phyloP scores from a whole-genome alignment of 2,888 invertebrate species.

The Anaspis maculata region DNA sequence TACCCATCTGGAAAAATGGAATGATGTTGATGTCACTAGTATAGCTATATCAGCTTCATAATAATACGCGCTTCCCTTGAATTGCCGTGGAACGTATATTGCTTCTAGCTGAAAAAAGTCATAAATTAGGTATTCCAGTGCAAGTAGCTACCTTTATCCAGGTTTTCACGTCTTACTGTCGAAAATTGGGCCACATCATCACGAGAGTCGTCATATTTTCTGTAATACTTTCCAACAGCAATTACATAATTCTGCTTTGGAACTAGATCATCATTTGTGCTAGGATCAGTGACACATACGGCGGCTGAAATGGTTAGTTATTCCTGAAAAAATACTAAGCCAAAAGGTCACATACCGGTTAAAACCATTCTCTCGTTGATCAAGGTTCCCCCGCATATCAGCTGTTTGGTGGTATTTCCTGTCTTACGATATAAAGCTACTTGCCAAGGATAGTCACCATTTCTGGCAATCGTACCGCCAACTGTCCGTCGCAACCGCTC shows the following conservation, averaged over 20 bases:
- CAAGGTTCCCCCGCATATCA: slow-evolving; percentile 32
- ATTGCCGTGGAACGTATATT: slow-evolving; percentile 20
- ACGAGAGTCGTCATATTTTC: slow-evolving; percentile 21
- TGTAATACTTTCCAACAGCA: slow-evolving; percentile 34
- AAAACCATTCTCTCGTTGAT: slow-evolving; percentile 26
- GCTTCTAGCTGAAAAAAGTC: too few species aligned
- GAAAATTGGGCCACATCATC: too few species aligned
- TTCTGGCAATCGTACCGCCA: slow-evolving; percentile 22
- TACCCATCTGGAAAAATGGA: slow-evolving; percentile 29
- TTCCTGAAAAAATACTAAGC: too few species aligned
- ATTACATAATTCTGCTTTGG: slow-evolving; percentile 14
- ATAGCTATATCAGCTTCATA: slow-evolving; percentile 35
- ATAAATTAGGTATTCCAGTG: too few species aligned
- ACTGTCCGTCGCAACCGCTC: slow-evolving; percentile 27
- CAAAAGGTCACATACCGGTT: too few species aligned
- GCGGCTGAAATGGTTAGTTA: too few species aligned
- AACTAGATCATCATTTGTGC: slow-evolving; percentile 5
- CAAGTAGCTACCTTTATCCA: slow-evolving; percentile 36
- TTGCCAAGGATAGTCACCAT: slow-evolving; percentile 35
- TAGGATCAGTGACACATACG: slow-evolving; percentile 27
- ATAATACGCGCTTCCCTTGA: slow-evolving; percentile 21
- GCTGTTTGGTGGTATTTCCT: slow-evolving; percentile 1
- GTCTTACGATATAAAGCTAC: slow-evolving; percentile 27
- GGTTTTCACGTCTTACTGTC: slow-evolving; percentile 20
- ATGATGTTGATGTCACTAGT: slow-evolving; percentile 25